Evolutionary conservation across 2,888 invertebrate species (phyloP), one percentile per base, ranked within the genome.

Genomic region (Stegana nigrithorax): DNA sequence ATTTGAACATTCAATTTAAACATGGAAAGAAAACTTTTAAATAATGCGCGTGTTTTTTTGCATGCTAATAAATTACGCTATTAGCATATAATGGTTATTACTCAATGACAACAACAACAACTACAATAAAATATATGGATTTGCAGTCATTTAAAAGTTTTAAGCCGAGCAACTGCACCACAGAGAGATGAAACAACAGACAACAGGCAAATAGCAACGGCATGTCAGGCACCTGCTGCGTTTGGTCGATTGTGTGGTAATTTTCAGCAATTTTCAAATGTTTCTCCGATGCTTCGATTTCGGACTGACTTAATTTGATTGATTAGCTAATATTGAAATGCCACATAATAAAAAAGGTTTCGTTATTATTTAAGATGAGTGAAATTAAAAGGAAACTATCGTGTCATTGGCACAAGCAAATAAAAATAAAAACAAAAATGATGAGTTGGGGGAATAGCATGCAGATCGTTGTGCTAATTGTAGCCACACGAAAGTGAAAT

Each of bases 271-370:
- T 64, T 59, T 60, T 57, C 29, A 57, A 59, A 53, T 21, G 59
- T 50, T 65, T 65, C 64, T 67, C 59, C n/a, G n/a, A n/a, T n/a
- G 19, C 64, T 65, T 68, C 74, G 71, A 78, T 74, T 76, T 65
- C 29, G 45, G 67, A 70, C 66, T 63, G 23, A 26, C 26, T 50
- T 50, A 26, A 26, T 50, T 26, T 50, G 50, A 50, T 50, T 50
- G 50, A 50, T 50, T 50, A 39, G 17, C 39, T 14, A 4, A 39
- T 39, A n/a, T 26, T 26, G 50, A 50, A 50, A 7, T 39, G 6
- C n/a, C 1, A 4, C n/a, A 42, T 12, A 5, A 32, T 12, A 32
- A 32, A 32, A 32, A 32, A 32, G 10, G 32, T 32, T 32, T 12
- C 32, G 32, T 32, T 39, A 39, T 39, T 42, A 29, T 29, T 7